Evolutionary conservation across 2,888 invertebrate genomes (phyloP).

Genomic region (Heliconius hortense): DNA sequence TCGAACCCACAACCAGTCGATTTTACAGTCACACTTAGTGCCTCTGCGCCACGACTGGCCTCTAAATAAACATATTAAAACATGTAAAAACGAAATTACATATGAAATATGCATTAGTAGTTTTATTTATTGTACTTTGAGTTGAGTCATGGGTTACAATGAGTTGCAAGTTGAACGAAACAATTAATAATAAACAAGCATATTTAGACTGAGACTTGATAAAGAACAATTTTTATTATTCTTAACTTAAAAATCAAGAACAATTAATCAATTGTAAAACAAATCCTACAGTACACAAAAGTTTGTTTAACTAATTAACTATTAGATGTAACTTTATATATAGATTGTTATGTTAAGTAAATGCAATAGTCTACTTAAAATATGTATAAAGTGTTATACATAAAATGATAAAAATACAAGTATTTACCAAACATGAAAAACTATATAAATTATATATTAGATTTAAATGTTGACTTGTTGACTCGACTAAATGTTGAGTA

Average conservation of each 20-base stretch:
- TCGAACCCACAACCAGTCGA: no score
- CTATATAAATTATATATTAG: no score
- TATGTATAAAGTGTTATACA: no score
- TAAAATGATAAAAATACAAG: background rate
- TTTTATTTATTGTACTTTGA: background rate
- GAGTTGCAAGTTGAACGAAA: background rate
- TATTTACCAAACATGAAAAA: no score
- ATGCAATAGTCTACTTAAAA: background rate
- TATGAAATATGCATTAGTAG: background rate
- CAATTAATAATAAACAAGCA: background rate
- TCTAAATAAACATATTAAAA: background rate
- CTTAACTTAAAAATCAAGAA: background rate
- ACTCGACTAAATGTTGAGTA: no score
- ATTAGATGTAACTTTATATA: background rate
- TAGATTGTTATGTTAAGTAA: background rate
- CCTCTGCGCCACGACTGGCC: no score
- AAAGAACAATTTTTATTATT: no score
- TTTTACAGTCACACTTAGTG: no score
- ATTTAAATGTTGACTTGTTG: no score
- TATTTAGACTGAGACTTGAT: background rate
- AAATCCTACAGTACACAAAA: background rate
- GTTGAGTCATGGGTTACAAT: conserved; percentile 3
- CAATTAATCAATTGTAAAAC: background rate
- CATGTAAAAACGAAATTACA: background rate
- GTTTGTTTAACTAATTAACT: background rate